A percentile compares a stretch with the other conserved stretches of the same genome.
Conservation (phyloP, 1,140 invertebrate genomes). For the Drosophila melanica region DNA sequence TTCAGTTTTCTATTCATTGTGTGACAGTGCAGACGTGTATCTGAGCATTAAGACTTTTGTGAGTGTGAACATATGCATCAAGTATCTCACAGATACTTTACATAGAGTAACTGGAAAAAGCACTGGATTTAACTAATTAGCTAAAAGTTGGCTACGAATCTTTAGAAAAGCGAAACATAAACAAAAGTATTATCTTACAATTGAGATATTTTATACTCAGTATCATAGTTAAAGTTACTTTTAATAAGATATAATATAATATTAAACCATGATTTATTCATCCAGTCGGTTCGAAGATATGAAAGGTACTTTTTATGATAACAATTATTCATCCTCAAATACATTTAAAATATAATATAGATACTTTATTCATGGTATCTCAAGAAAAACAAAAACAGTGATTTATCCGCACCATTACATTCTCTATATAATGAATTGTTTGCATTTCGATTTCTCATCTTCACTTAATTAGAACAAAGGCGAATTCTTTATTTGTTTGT, state of each 20-base stretch:
- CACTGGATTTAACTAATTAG: background rate
- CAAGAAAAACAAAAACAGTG: background rate
- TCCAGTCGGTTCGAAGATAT: background rate
- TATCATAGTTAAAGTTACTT: background rate
- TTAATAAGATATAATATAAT: no score
- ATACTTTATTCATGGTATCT: background rate
- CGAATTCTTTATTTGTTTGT: background rate
- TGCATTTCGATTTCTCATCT: background rate
- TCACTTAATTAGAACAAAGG: background rate
- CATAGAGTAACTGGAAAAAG: background rate
- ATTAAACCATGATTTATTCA: background rate
- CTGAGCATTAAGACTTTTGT: background rate
- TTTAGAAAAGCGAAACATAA: no score
- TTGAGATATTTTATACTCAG: no score
- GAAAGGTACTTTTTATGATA: no score
- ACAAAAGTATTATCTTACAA: no score
- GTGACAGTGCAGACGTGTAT: constrained; percentile 36
- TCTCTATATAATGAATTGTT: background rate
- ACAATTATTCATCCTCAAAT: background rate
- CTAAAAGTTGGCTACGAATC: no score
- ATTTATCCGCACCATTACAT: background rate
- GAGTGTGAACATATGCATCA: background rate
- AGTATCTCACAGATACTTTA: background rate
- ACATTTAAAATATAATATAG: background rate
- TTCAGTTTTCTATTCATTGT: constrained; percentile 22